These are phyloP conservation scores for Liolophura sinensis DNA, from an alignment of 1,140 invertebrate species.

Conservation along the genomic window DNA sequence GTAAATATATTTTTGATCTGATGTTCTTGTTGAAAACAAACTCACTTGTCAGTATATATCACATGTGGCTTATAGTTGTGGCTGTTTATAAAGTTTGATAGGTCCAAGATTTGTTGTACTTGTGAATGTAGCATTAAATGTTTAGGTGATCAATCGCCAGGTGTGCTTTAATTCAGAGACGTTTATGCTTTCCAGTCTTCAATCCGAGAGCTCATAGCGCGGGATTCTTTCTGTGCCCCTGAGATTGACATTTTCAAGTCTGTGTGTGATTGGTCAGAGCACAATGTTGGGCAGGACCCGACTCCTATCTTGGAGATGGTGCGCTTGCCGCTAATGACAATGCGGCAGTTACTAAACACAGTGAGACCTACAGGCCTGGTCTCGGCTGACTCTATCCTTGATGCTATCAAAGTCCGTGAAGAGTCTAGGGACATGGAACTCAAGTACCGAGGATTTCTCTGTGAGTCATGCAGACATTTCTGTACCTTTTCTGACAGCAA, in stretches of 20 bases:
- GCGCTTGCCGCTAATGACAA: constrained; percentile 83
- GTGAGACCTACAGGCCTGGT: constrained; percentile 86
- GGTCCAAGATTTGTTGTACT: no score
- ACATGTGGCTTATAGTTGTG: no score
- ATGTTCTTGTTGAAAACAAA: no score
- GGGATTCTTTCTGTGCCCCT: constrained; percentile 94
- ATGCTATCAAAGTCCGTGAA: constrained; percentile 85
- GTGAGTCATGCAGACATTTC: constrained; percentile 63
- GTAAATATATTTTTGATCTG: no score
- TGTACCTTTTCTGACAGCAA: constrained; percentile 1
- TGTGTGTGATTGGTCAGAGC: constrained; percentile 81
- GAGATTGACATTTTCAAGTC: constrained; percentile 95
- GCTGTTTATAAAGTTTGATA: no score
- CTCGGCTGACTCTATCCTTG: constrained; percentile 85
- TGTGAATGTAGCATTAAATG: no score
- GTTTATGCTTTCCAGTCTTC: constrained; percentile 59
- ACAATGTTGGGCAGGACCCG: constrained; percentile 70
- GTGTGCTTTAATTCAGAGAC: background rate
- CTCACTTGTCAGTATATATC: no score
- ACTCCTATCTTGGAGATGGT: constrained; percentile 61
- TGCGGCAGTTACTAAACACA: constrained; percentile 83
- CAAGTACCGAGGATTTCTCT: constrained; percentile 69
- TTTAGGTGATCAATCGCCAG: no score
- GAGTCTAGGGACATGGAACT: constrained; percentile 77
- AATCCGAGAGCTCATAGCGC: constrained; percentile 75